Evolutionary conservation across 1,140 invertebrate genomes (phyloP).

Genomic region (Bradysia coprophila): DNA sequence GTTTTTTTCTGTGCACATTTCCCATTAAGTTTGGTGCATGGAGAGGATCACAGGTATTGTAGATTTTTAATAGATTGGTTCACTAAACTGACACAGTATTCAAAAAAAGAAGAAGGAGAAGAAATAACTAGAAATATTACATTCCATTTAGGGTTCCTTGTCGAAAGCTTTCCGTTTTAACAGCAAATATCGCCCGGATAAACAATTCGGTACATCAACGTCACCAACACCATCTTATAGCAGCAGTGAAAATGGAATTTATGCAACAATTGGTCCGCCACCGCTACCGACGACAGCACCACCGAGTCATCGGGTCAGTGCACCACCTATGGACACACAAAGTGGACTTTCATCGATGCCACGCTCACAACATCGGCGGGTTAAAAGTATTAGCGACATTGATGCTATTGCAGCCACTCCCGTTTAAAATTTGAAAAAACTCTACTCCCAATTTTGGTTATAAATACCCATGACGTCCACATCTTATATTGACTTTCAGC

Average conservation of each 20-base stretch:
- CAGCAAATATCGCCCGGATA: slow-evolving; percentile 17
- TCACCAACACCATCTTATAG: slow-evolving; percentile 23
- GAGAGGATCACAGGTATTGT: slow-evolving; percentile 24
- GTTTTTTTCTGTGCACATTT: too few species aligned
- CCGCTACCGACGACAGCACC: slow-evolving; percentile 30
- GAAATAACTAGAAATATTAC: too few species aligned
- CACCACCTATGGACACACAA: slow-evolving; percentile 21
- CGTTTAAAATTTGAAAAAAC: too few species aligned
- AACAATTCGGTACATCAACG: slow-evolving; percentile 22
- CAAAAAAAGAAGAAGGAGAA: too few species aligned
- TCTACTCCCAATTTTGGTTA: too few species aligned
- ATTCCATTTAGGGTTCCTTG: slow-evolving; percentile 20
- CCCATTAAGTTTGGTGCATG: slow-evolving; percentile 23
- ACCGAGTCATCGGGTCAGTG: slow-evolving; percentile 26
- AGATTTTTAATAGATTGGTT: slow-evolving; percentile 1
- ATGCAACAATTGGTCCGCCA: slow-evolving; percentile 34
- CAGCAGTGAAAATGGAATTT: slow-evolving; percentile 24
- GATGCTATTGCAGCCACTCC: slow-evolving; percentile 32
- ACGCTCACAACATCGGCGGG: slow-evolving; percentile 35
- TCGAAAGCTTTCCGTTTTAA: slow-evolving; percentile 24
- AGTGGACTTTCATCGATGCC: slow-evolving; percentile 8
- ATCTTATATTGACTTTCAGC: too few species aligned
- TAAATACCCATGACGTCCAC: too few species aligned
- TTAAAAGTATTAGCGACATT: slow-evolving; percentile 53
- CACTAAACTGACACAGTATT: slow-evolving; percentile 3